phyloP scores from a whole-genome alignment of 2,797 vertebrate species.

The Catostomus latipinnis region DNA sequence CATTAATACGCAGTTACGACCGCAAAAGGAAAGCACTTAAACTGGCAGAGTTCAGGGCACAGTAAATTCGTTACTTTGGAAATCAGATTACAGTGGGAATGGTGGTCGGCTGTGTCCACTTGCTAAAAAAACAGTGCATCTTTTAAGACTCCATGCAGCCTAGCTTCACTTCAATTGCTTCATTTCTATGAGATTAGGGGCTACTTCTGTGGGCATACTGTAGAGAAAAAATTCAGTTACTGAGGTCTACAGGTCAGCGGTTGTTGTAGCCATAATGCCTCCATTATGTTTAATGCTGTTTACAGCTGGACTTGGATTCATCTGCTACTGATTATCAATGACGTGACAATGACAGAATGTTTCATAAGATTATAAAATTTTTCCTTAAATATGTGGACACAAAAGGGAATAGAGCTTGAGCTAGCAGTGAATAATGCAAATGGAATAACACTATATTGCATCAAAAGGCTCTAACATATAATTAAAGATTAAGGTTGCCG shows the following conservation, averaged over 20 bases:
- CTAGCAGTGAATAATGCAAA: slow-evolving; percentile 45
- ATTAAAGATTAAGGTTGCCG: slow-evolving; percentile 62
- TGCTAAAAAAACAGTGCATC: slow-evolving; percentile 55
- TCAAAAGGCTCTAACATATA: slow-evolving; percentile 56
- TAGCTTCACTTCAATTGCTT: slow-evolving; percentile 32
- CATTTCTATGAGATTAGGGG: slow-evolving; percentile 51
- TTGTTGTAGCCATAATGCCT: slow-evolving; percentile 37
- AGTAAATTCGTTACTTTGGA: slow-evolving; percentile 60
- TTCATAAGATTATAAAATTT: slow-evolving; percentile 11
- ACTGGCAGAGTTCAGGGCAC: slow-evolving; percentile 48
- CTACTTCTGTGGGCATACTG: slow-evolving; percentile 48
- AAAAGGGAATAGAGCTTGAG: slow-evolving; percentile 20
- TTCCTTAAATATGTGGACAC: slow-evolving; percentile 9
- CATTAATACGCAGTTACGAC: slow-evolving; percentile 51
- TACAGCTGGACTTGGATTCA: slow-evolving; percentile 34
- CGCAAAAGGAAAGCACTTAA: slow-evolving; percentile 56
- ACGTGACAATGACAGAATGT: slow-evolving; percentile 26
- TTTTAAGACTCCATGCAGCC: slow-evolving; percentile 52
- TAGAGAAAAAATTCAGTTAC: slow-evolving; percentile 57
- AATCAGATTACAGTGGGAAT: slow-evolving; percentile 60
- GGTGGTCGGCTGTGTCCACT: slow-evolving; percentile 53
- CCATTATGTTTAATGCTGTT: slow-evolving; percentile 28
- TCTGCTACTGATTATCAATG: slow-evolving; percentile 45
- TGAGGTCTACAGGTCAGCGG: slow-evolving; percentile 44
- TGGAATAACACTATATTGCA: slow-evolving; percentile 30